These are phyloP conservation scores for Macaca fascicularis DNA, from an alignment of 2,113 vertebrate species.

Conservation along the genomic window DNA sequence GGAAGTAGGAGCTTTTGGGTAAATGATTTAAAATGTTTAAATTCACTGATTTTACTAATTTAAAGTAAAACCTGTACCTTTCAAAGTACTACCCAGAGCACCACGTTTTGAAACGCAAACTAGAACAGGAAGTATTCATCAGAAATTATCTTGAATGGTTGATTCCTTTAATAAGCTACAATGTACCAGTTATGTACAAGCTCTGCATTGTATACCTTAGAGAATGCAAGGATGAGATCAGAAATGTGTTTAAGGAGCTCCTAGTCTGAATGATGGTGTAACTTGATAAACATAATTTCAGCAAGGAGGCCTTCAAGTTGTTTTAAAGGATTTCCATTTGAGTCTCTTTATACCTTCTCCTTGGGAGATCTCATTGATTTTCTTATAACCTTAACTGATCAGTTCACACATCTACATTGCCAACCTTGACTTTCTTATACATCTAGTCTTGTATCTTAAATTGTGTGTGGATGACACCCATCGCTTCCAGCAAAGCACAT, in stretches of 20 bases:
- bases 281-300: background rate
- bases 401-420: background rate
- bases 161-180: conserved; percentile 11
- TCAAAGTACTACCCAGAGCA: background rate
- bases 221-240: background rate
- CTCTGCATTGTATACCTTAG: background rate
- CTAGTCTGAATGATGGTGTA: background rate
- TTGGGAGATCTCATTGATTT: background rate
- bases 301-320: background rate
- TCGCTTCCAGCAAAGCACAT: background rate
- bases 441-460: background rate
- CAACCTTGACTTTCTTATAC: background rate
- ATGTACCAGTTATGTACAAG: background rate
- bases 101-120: conserved; percentile 36
- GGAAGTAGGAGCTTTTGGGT: background rate
- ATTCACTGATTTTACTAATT: conserved; percentile 26
- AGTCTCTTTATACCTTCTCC: background rate
- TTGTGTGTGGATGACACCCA: background rate
- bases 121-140: conserved; percentile 37
- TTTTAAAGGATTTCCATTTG: conserved; percentile 42
- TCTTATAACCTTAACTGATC: background rate
- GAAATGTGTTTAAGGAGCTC: background rate
- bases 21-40: conserved; percentile 28
- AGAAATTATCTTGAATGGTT: conserved; percentile 4
- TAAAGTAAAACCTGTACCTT: background rate